These are phyloP conservation scores for Prosapia bicincta DNA, from an alignment of 2,888 invertebrate species.

Conservation along the genomic window DNA sequence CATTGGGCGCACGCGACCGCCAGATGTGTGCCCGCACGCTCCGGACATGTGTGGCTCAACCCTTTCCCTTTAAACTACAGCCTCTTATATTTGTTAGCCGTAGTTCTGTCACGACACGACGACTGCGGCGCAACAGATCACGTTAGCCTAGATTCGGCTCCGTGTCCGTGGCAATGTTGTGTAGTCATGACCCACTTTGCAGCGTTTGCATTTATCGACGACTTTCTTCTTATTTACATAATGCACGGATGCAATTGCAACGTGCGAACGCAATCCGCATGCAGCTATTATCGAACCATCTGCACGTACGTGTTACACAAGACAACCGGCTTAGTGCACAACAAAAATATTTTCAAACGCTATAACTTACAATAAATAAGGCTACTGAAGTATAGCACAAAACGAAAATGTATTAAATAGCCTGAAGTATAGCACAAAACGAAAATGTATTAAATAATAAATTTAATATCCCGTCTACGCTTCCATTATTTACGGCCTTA, in stretches of 20 bases:
- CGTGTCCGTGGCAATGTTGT: neutral
- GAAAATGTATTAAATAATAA: too few relatives aligned
- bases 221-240: neutral
- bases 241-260: neutral
- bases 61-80: neutral
- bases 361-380: too few relatives aligned
- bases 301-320: too few relatives aligned
- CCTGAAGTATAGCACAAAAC: too few relatives aligned
- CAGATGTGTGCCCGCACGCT: neutral
- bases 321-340: too few relatives aligned
- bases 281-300: too few relatives aligned
- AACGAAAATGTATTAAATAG: too few relatives aligned
- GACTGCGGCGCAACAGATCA: neutral
- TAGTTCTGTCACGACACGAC: neutral
- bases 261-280: too few relatives aligned
- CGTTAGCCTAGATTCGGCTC: neutral
- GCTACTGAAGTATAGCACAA: too few relatives aligned
- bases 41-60: neutral
- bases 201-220: neutral
- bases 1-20: neutral
- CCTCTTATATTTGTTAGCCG: neutral
- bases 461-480: too few relatives aligned
- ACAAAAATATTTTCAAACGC: too few relatives aligned
- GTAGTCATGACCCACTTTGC: neutral
- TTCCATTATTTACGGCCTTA: too few relatives aligned